phyloP scores from a whole-genome alignment of 2,113 vertebrate genomes.

The Coptodon rendalli region DNA sequence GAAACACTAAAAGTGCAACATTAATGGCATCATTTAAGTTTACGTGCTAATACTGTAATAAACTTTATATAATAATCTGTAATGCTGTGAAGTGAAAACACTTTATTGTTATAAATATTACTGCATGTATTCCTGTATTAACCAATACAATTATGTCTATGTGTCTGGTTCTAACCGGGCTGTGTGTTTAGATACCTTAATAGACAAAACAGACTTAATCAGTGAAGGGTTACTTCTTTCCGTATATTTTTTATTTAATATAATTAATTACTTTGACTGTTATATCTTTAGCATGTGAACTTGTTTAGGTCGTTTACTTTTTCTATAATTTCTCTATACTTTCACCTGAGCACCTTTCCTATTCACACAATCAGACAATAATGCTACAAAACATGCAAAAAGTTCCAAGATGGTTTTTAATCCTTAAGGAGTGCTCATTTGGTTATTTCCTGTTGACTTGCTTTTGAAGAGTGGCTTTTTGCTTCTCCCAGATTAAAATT shows the following conservation, averaged over 20 bases:
- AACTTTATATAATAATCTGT: background rate
- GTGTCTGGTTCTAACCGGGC: background rate
- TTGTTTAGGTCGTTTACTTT: background rate
- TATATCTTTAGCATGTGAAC: background rate
- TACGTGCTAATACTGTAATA: background rate
- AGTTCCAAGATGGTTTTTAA: constrained; percentile 31
- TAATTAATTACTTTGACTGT: background rate
- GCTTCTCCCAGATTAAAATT: constrained; percentile 49
- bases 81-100: background rate
- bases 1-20: background rate
- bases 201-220: background rate
- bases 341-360: background rate
- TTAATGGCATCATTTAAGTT: background rate
- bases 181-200: background rate
- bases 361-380: constrained; percentile 1
- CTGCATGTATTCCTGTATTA: background rate
- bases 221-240: background rate
- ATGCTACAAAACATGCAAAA: constrained; percentile 17
- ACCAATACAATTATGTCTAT: background rate
- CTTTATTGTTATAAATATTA: background rate
- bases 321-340: background rate
- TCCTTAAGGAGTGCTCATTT: constrained; percentile 40
- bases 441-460: constrained; percentile 55
- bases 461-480: constrained; percentile 52
- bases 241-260: background rate